Percentiles rank a stretch among this genome's conserved stretches.
Conservation (phyloP, 2,888 invertebrate genomes). For the Thumatha senex region DNA sequence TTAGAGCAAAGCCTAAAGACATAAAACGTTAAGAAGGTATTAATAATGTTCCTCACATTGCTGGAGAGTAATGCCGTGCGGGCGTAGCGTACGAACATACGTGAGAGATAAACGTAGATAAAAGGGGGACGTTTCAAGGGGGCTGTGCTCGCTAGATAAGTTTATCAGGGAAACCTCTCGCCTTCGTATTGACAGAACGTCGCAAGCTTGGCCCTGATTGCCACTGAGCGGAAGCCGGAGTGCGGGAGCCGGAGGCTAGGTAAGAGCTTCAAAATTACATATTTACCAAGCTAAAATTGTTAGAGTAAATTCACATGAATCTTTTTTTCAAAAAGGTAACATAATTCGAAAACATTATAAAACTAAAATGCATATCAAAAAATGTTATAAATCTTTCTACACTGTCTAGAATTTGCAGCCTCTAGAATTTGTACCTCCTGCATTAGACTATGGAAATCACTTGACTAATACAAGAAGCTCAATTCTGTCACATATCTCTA, state of each 20-base stretch:
- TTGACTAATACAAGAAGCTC: no score
- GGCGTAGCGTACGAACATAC: constrained; percentile 61
- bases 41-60: constrained; percentile 46
- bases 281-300: constrained; percentile 60
- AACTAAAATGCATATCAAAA: no score
- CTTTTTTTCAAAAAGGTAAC: constrained; percentile 19
- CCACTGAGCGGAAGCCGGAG: constrained; percentile 74
- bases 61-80: constrained; percentile 59
- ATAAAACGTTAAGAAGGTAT: constrained; percentile 54
- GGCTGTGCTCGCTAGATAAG: constrained; percentile 67
- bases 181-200: constrained; percentile 80
- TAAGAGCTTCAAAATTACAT: constrained; percentile 59
- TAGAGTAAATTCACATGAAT: constrained; percentile 22
- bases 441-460: no score
- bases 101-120: constrained; percentile 76
- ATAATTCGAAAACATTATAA: constrained; percentile 7
- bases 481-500: no score
- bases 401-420: no score
- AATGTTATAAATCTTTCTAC: no score
- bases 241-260: constrained; percentile 67
- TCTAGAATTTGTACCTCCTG: no score
- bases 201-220: constrained; percentile 78
- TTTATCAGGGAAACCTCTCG: constrained; percentile 82
- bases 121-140: constrained; percentile 48
- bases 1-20: constrained; percentile 52